phyloP scores from a whole-genome alignment of 2,113 vertebrate genomes.

The Carassius auratus region DNA sequence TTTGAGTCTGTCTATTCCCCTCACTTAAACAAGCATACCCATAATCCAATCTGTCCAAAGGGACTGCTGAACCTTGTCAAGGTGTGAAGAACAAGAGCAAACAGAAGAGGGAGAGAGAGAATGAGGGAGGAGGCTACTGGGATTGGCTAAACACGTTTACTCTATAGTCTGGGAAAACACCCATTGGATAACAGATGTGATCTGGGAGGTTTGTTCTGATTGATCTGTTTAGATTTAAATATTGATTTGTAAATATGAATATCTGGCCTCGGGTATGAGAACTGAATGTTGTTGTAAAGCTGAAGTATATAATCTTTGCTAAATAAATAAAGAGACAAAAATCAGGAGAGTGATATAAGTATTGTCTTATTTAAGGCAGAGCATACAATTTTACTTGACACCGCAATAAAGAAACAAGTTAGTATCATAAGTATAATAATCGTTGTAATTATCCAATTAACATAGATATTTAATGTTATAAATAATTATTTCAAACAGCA shows the following conservation, averaged over 20 bases:
- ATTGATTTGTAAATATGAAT: background rate
- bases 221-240: background rate
- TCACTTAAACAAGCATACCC: slow-evolving; percentile 30
- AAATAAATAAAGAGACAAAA: slow-evolving; percentile 1
- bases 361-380: background rate
- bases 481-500: background rate
- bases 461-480: slow-evolving; percentile 1
- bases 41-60: slow-evolving; percentile 35
- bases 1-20: slow-evolving; percentile 38
- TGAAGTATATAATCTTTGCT: background rate
- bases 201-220: background rate
- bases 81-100: slow-evolving; percentile 33
- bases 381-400: no score
- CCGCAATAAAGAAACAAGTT: no score
- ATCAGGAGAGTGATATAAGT: slow-evolving; percentile 24
- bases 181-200: background rate
- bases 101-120: background rate
- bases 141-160: background rate
- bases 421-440: no score
- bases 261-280: background rate
- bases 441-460: slow-evolving; percentile 12
- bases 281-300: background rate
- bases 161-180: background rate
- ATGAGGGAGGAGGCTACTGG: background rate
- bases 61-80: slow-evolving; percentile 34